Base-by-base conservation (phyloP, 2,113 vertebrate genomes). In the Dipodomys ordii region DNA sequence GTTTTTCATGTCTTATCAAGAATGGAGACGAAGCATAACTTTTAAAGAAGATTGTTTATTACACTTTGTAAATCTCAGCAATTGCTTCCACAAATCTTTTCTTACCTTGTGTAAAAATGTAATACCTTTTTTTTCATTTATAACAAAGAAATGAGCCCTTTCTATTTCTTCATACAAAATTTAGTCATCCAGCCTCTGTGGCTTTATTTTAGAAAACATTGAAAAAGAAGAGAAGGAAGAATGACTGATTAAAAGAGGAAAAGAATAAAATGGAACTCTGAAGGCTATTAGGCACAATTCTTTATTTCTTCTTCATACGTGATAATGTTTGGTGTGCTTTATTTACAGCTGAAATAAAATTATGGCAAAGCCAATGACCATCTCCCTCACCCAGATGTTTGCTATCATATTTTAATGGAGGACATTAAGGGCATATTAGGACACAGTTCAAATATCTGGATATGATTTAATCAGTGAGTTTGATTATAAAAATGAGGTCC, bases 271-370 rank as follows among this genome's bases (percentile, higher is more conserved):
- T 79, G 39, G 74, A 79, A 79, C 25, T 74, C 25, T 67, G 28
- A 28, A 86, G 83, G 8, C 28, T 53, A 16, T 53, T 67, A 46
- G 30, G 28, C 53, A 78, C 27, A 62, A 83, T 60, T 39, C 39
- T 39, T 71, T 28, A 57, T 80, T 79, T 28, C 19, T 73, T 83
- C 83, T 93, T 78, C 64, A 60, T 30, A 39, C 12, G 35, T 62
- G 30, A 32, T 76, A 57, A 12, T 74, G 39, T 65, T 74, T 46
- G 35, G 30, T 88, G 18, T 72, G 27, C 69, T 89, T 90, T 65
- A 64, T 86, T 78, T 83, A 71, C n/a, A 74, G 18, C 35, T 86
- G 46, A 53, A 90, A 49, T 87, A 92, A 89, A 93, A 76, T 83
- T 35, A 93, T 62, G 18, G 60, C 32, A 73, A 71, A 74, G 60